Conservation (phyloP, 2,888 invertebrate genomes). For the Sicus ferrugineus region DNA sequence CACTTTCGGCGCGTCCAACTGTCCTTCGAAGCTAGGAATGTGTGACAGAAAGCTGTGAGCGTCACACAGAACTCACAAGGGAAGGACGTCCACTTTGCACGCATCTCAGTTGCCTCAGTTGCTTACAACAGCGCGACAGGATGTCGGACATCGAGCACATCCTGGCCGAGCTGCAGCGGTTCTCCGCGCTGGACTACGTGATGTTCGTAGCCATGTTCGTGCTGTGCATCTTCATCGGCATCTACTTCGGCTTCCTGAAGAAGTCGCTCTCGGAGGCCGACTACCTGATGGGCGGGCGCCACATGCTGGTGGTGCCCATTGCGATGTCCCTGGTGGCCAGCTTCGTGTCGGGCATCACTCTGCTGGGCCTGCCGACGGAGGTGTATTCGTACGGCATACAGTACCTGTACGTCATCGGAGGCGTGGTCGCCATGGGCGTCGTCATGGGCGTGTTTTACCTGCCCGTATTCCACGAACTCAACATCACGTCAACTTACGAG, state of each 20-base stretch:
- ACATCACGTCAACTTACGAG: slow-evolving; percentile 82
- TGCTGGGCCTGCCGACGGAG: slow-evolving; percentile 81
- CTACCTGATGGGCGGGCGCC: slow-evolving; percentile 82
- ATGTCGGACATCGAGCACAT: slow-evolving; percentile 62
- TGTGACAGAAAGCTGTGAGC: slow-evolving; percentile 22
- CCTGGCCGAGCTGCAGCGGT: slow-evolving; percentile 59
- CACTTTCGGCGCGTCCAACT: background rate
- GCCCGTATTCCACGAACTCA: slow-evolving; percentile 78
- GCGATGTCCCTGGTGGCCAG: slow-evolving; percentile 84
- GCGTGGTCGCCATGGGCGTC: slow-evolving; percentile 72
- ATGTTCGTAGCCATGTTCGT: slow-evolving; percentile 71
- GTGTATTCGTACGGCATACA: slow-evolving; percentile 83
- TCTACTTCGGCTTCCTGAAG: slow-evolving; percentile 80
- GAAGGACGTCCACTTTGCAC: too few species aligned
- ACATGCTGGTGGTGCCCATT: slow-evolving; percentile 80
- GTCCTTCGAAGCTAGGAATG: background rate
- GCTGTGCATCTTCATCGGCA: slow-evolving; percentile 76
- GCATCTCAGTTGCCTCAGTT: background rate
- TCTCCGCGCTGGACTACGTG: slow-evolving; percentile 62
- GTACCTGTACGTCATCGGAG: slow-evolving; percentile 73
- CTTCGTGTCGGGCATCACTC: slow-evolving; percentile 80
- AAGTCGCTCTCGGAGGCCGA: slow-evolving; percentile 72
- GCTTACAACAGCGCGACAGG: slow-evolving; percentile 22
- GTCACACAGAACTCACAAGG: too few species aligned
- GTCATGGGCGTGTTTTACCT: slow-evolving; percentile 74